phyloP scores from a whole-genome alignment of 1,140 invertebrate genomes.

The Mercenaria mercenaria region DNA sequence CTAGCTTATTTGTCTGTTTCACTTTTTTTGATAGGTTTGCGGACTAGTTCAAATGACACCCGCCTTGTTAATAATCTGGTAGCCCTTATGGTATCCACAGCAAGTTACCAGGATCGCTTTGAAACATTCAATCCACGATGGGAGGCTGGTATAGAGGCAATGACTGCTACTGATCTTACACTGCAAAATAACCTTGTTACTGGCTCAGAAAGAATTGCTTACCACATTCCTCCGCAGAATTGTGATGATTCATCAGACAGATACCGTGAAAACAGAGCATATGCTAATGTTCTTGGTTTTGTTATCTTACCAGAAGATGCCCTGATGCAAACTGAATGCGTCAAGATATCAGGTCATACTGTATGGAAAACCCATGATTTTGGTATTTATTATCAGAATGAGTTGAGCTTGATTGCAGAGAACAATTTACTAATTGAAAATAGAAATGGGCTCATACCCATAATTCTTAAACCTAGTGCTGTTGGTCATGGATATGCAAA shows the following conservation, averaged over 20 bases:
- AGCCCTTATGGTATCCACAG: conserved; percentile 69
- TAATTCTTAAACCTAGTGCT: conserved; percentile 73
- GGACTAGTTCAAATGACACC: conserved; percentile 66
- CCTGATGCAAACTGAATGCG: conserved; percentile 50
- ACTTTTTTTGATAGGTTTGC: conserved; percentile 77
- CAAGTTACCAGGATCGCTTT: conserved; percentile 71
- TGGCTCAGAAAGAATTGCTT: conserved; percentile 78
- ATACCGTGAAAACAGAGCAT: conserved; percentile 73
- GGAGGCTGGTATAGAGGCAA: conserved; percentile 76
- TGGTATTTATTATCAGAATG: conserved; percentile 79
- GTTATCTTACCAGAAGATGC: conserved; percentile 68
- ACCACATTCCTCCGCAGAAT: conserved; percentile 71
- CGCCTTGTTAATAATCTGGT: conserved; percentile 78
- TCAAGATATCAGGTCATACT: conserved; percentile 69
- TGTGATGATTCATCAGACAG: conserved; percentile 65
- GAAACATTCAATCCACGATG: conserved; percentile 73
- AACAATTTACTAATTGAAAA: conserved; percentile 75
- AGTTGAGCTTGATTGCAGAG: conserved; percentile 32
- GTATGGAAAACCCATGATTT: conserved; percentile 77
- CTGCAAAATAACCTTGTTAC: conserved; percentile 78
- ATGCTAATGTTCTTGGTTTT: conserved; percentile 67
- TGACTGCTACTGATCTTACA: conserved; percentile 62
- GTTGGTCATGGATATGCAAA: conserved; percentile 67
- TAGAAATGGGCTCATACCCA: conserved; percentile 70
- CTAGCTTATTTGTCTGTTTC: too few relatives aligned